Percentiles rank a stretch among this genome's conserved stretches.
phyloP scores from a whole-genome alignment of 1,140 invertebrate species.

The Diplogasteroides magnus region DNA sequence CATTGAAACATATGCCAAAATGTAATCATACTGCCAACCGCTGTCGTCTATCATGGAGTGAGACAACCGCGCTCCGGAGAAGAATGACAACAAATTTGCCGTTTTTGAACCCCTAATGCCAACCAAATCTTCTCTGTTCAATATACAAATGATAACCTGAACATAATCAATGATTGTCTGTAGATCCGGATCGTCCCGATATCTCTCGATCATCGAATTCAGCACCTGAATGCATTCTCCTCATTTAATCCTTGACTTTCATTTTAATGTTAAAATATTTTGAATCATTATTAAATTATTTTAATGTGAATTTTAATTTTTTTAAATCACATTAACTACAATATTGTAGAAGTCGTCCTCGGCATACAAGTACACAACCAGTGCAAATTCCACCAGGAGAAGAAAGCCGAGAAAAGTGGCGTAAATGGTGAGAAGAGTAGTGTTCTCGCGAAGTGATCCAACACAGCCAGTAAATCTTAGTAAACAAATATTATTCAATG shows the following conservation, averaged over 20 bases:
- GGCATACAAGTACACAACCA: constrained; percentile 78
- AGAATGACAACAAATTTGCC: too few relatives aligned
- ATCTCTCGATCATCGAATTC: constrained; percentile 55
- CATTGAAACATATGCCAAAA: too few relatives aligned
- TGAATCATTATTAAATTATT: too few relatives aligned
- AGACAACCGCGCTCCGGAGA: too few relatives aligned
- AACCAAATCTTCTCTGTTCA: too few relatives aligned
- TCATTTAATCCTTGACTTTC: constrained; percentile 19
- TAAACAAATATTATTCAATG: too few relatives aligned
- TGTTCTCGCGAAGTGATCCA: constrained; percentile 74
- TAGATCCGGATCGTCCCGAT: constrained; percentile 91
- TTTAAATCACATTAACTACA: constrained; percentile 27
- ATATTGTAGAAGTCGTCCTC: constrained; percentile 50
- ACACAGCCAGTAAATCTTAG: constrained; percentile 71
- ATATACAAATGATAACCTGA: constrained; percentile 65
- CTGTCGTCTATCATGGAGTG: too few relatives aligned
- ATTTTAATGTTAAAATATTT: constrained; percentile 3
- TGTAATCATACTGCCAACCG: too few relatives aligned
- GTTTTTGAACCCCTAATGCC: too few relatives aligned
- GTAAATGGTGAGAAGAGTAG: constrained; percentile 76
- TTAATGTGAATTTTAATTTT: too few relatives aligned
- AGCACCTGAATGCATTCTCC: constrained; percentile 72
- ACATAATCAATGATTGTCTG: constrained; percentile 98
- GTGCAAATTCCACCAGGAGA: constrained; percentile 79
- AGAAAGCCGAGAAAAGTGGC: constrained; percentile 82